phyloP scores from a whole-genome alignment of 30 jellyfish, hydroid and myxozoan genomes.

The Sanderia malayensis region DNA sequence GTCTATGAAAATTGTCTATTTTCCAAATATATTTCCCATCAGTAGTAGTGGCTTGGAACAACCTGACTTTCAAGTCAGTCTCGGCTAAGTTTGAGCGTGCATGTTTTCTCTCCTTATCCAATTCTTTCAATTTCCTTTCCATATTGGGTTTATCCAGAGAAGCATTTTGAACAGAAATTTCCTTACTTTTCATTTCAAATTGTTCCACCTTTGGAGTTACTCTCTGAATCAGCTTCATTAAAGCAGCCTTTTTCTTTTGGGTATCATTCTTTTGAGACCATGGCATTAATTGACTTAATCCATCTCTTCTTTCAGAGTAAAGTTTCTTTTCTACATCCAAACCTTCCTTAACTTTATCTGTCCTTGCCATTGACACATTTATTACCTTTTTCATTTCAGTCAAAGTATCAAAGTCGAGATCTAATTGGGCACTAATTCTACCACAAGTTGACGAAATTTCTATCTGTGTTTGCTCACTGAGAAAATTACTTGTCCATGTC shows the following conservation, averaged over 20 bases:
- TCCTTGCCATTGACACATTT: too few relatives aligned
- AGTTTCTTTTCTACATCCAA: not conserved
- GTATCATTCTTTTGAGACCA: not conserved
- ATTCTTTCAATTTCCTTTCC: slow-evolving; percentile 12
- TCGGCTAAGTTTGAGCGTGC: slow-evolving; percentile 35
- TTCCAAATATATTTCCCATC: slow-evolving; percentile 82
- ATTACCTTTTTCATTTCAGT: too few relatives aligned
- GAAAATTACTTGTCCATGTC: too few relatives aligned
- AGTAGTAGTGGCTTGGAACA: slow-evolving; percentile 60
- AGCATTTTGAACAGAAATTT: not conserved
- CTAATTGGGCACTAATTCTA: too few relatives aligned
- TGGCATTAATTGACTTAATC: too few relatives aligned
- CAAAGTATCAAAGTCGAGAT: too few relatives aligned
- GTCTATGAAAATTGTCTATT: slow-evolving; percentile 58
- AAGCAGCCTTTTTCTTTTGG: not conserved
- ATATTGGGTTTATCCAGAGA: not conserved
- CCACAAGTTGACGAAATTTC: too few relatives aligned
- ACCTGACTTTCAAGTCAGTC: slow-evolving; percentile 42
- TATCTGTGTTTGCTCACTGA: too few relatives aligned
- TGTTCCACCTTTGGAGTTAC: not conserved
- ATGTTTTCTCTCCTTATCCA: slow-evolving; percentile 48
- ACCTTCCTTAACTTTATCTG: not conserved
- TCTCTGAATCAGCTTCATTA: not conserved
- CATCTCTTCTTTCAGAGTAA: not conserved
- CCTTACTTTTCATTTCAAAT: not conserved